Percentiles rank a stretch among this genome's conserved stretches.
phyloP scores from a whole-genome alignment of 2,797 vertebrate genomes.

The Rhinoraja longicauda region DNA sequence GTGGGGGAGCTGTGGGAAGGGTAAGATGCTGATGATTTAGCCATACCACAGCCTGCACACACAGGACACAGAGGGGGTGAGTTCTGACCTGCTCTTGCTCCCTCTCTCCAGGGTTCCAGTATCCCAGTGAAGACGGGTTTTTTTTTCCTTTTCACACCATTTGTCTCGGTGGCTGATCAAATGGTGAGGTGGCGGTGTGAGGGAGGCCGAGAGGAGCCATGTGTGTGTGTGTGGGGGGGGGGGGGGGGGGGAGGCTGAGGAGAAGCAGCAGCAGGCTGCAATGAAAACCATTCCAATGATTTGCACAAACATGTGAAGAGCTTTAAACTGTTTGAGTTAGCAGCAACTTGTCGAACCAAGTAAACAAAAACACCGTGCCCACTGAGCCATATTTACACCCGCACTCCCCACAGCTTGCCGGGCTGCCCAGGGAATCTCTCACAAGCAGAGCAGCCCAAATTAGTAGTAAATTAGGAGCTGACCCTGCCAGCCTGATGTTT shows the following conservation, averaged over 20 bases:
- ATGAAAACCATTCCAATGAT: slow-evolving; percentile 92
- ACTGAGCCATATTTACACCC: slow-evolving; percentile 50
- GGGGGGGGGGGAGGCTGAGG: slow-evolving; percentile 61
- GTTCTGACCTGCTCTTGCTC: slow-evolving; percentile 78
- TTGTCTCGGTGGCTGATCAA: slow-evolving; percentile 88
- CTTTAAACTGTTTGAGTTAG: slow-evolving; percentile 81
- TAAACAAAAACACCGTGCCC: slow-evolving; percentile 61
- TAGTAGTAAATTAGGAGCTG: slow-evolving; percentile 60
- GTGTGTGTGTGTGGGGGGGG: slow-evolving; percentile 67
- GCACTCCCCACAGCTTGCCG: slow-evolving; percentile 42
- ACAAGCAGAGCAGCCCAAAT: slow-evolving; percentile 37
- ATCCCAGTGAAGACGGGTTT: slow-evolving; percentile 65
- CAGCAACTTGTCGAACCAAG: slow-evolving; percentile 74
- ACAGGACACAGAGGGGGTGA: slow-evolving; percentile 42
- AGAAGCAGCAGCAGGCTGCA: slow-evolving; percentile 95
- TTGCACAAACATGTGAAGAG: slow-evolving; percentile 96
- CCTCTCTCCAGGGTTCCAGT: slow-evolving; percentile 63
- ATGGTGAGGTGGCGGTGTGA: slow-evolving; percentile 89
- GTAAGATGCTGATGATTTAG: background rate
- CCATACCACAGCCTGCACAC: too few species aligned
- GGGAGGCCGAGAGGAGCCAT: slow-evolving; percentile 93
- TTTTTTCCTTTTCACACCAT: slow-evolving; percentile 84
- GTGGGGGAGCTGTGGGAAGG: too few species aligned
- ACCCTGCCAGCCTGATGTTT: slow-evolving; percentile 89
- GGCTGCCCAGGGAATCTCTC: slow-evolving; percentile 42